phyloP scores from a whole-genome alignment of 2,888 invertebrate genomes.

The Acutogordius australiensis region DNA sequence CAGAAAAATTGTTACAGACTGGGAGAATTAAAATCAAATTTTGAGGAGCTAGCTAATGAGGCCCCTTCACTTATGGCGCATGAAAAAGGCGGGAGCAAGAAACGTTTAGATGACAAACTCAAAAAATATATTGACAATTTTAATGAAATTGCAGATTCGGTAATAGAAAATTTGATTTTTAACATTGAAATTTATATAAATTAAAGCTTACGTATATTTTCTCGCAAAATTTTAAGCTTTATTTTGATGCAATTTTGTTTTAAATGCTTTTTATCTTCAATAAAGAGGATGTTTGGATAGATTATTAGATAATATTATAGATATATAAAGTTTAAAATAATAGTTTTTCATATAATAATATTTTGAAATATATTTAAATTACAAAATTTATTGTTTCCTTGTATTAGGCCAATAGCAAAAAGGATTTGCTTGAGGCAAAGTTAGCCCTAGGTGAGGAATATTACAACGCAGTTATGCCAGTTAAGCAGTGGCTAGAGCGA shows the following conservation, averaged over 20 bases:
- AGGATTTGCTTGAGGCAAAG: background rate
- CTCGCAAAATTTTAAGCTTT: no score
- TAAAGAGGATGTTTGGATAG: no score
- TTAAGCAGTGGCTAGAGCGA: background rate
- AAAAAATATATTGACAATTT: background rate
- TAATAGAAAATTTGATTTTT: background rate
- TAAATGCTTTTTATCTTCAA: no score
- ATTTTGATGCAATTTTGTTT: no score
- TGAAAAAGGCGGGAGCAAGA: background rate
- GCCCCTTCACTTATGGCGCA: background rate
- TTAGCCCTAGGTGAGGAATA: background rate
- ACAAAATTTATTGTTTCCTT: no score
- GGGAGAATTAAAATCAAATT: background rate
- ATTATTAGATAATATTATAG: no score
- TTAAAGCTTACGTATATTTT: no score
- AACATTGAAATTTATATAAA: no score
- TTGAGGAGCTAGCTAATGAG: background rate
- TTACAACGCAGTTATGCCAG: background rate
- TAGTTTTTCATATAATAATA: no score
- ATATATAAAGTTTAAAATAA: no score
- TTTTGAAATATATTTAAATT: no score
- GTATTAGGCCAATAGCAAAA: background rate
- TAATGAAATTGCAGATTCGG: constrained; percentile 4
- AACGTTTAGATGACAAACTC: background rate
- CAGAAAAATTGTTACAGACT: constrained; percentile 1